Conservation (phyloP, 2,888 invertebrate genomes). For the Campoletis raptor region DNA sequence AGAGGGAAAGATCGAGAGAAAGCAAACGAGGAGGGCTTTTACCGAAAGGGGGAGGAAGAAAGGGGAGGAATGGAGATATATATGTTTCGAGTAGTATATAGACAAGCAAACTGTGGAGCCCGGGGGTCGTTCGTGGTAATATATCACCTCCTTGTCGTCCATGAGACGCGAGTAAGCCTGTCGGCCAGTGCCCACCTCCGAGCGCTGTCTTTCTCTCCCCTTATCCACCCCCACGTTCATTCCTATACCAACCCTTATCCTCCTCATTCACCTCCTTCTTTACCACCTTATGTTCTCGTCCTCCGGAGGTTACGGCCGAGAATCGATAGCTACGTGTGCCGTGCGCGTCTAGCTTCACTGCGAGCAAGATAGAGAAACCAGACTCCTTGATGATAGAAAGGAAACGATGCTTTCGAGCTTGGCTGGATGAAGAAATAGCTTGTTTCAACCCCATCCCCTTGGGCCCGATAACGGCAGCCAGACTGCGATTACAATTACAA, state of each 20-base stretch:
- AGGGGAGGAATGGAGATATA: conserved; percentile 54
- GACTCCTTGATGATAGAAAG: conserved; percentile 45
- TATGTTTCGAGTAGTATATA: conserved; percentile 11
- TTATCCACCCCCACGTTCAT: conserved; percentile 58
- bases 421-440: conserved; percentile 37
- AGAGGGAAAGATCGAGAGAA: conserved; percentile 31
- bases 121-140: conserved; percentile 81
- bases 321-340: conserved; percentile 74
- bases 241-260: conserved; percentile 51
- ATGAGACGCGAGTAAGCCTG: conserved; percentile 82
- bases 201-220: conserved; percentile 59
- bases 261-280: conserved; percentile 40
- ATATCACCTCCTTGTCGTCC: conserved; percentile 84
- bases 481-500: conserved; percentile 57
- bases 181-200: conserved; percentile 79
- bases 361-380: conserved; percentile 21
- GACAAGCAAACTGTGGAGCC: conserved; percentile 58
- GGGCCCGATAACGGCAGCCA: conserved; percentile 56
- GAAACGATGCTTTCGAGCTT: conserved; percentile 14
- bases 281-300: conserved; percentile 53
- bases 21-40: conserved; percentile 46
- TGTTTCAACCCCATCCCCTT: conserved; percentile 15
- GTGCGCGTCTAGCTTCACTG: conserved; percentile 46
- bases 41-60: conserved; percentile 41
- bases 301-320: conserved; percentile 74